phyloP scores from a whole-genome alignment of 1,140 invertebrate genomes.

The Drosophila insularis region DNA sequence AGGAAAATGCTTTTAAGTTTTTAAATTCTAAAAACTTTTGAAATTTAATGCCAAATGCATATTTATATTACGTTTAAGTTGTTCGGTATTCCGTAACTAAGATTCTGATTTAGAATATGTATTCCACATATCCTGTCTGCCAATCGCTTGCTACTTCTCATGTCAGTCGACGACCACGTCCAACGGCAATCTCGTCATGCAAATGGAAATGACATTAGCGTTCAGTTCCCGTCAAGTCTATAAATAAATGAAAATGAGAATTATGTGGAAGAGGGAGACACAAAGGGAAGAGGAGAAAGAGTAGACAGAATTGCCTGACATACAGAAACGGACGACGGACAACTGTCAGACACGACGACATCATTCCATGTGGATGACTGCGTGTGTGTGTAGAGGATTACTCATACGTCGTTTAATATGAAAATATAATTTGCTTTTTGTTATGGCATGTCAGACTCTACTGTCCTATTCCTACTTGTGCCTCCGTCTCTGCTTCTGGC shows the following conservation, averaged over 20 bases:
- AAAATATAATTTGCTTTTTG: conserved; percentile 70
- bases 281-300: not conserved
- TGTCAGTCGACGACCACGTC: not conserved
- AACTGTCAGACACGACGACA: conserved; percentile 31
- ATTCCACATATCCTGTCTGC: conserved; percentile 18
- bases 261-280: not conserved
- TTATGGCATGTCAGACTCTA: conserved; percentile 40
- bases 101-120: conserved; percentile 24
- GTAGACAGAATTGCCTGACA: not conserved
- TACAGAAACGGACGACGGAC: conserved; percentile 20
- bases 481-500: not conserved
- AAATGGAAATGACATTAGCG: conserved; percentile 44
- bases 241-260: conserved; percentile 40
- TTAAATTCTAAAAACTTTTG: too few species aligned
- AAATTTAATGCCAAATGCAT: too few species aligned
- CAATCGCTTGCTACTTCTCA: conserved; percentile 15
- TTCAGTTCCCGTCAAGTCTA: conserved; percentile 36
- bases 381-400: conserved; percentile 31
- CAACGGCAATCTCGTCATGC: conserved; percentile 16
- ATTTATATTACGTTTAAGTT: not conserved
- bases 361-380: conserved; percentile 33
- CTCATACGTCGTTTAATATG: conserved; percentile 58
- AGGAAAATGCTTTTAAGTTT: too few species aligned
- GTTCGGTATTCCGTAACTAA: too few species aligned
- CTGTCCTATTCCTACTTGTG: not conserved